Percentiles rank a stretch among this genome's conserved stretches.
Conservation (phyloP, 92 coral and sea anemone genomes). For the Heteractis magnifica region DNA sequence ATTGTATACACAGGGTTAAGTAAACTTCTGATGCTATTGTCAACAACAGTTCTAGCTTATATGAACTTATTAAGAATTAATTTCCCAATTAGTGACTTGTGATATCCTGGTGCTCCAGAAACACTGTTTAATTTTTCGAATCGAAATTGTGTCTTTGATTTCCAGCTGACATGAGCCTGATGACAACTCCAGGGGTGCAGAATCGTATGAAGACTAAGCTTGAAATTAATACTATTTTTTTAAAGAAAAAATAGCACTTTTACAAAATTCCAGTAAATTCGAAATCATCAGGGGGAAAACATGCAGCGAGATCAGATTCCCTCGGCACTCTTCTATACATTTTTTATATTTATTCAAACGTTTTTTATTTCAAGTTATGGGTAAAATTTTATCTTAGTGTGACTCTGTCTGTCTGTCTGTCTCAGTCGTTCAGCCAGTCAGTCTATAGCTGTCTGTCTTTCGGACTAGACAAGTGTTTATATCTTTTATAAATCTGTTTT, state of each 20-base stretch:
- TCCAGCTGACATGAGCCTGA: not conserved
- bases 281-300: not conserved
- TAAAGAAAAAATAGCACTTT: not conserved
- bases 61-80: slow-evolving; percentile 25
- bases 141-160: not conserved
- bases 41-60: slow-evolving; percentile 6
- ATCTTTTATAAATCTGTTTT: not conserved
- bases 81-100: slow-evolving; percentile 28
- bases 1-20: slow-evolving; percentile 24
- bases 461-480: not conserved
- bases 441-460: not conserved
- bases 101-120: slow-evolving; percentile 14
- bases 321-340: not conserved
- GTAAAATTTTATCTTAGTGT: not conserved
- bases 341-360: not conserved
- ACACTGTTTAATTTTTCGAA: not conserved
- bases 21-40: slow-evolving; percentile 14
- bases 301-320: not conserved
- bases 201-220: not conserved
- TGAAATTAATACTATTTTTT: not conserved
- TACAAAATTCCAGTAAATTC: not conserved
- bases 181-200: not conserved
- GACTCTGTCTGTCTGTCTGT: slow-evolving; percentile 3
- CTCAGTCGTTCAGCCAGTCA: not conserved
- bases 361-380: not conserved